Conservation (phyloP, 2,888 invertebrate genomes). For the Tubiluchus corallicola region DNA sequence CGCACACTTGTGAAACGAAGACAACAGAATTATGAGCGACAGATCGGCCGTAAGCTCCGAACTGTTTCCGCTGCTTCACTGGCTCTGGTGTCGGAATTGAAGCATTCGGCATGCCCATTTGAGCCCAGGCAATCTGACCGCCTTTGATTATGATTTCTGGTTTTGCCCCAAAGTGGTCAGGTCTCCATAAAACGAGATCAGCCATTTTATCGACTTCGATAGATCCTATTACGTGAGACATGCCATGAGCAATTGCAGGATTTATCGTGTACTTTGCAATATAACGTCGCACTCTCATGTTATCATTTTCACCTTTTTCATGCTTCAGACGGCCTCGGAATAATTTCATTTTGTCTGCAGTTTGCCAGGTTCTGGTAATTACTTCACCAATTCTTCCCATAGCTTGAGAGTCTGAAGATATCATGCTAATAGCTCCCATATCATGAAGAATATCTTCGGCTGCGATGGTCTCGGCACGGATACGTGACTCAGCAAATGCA, state of each 20-base stretch:
- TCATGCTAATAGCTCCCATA: constrained; percentile 26
- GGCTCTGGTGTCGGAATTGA: constrained; percentile 27
- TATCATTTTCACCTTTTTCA: constrained; percentile 24
- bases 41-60: constrained; percentile 23
- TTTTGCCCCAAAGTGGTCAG: constrained; percentile 27
- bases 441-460: constrained; percentile 28
- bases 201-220: constrained; percentile 24
- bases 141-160: constrained; percentile 27
- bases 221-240: constrained; percentile 22
- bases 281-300: constrained; percentile 22
- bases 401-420: constrained; percentile 26
- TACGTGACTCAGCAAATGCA: constrained; percentile 26
- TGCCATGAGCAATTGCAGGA: constrained; percentile 24
- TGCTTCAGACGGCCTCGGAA: constrained; percentile 19
- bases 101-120: constrained; percentile 28
- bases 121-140: constrained; percentile 25
- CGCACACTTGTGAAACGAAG: constrained; percentile 22
- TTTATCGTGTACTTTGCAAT: constrained; percentile 28
- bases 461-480: constrained; percentile 25
- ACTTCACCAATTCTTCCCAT: constrained; percentile 26
- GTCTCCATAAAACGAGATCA: constrained; percentile 26
- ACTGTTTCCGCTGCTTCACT: constrained; percentile 24
- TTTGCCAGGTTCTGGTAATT: constrained; percentile 26
- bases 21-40: constrained; percentile 21
- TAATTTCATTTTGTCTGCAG: constrained; percentile 26